Base-by-base conservation (phyloP, 2,888 invertebrate genomes). In the Eupithecia pulchellata region DNA sequence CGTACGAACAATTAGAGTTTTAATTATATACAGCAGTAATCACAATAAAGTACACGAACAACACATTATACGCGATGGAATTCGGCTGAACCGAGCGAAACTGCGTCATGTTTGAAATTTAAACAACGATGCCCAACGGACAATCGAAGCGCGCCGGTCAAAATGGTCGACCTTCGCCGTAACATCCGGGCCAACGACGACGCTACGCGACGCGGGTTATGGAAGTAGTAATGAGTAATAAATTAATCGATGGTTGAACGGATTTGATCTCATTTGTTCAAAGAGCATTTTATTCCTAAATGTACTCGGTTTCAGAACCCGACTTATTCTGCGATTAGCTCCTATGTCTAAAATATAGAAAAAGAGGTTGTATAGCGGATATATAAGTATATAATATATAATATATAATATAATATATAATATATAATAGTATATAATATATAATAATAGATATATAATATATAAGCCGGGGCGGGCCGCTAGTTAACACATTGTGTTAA, bases 21-120 rank as follows among this genome's bases (percentile, higher is more conserved):
- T 30, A 68, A 67, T 61, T n/a, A 25, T 57, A 69, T 25, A 25
- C 57, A 69, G 30, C 32, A 17, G 42, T 55, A 68, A 64, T 66
- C 32, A 63, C 32, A 52, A 66, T 72, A 34, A 69, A 72, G 64
- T 63, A 52, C 64, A 64, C 60, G 52, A 69, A 61, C 58, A 42
- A 20, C 62, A 69, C 58, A 66, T 68, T 58, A 60, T 63, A 66
- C 47, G 25, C 9, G 32, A 20, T 64, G 30, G 34, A 64, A 52
- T 42, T 60, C 0, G 27, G 29, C 27, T 9, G n/a, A 8, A 8
- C 57, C 29, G 29, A 30, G 27, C 29, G 29, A 29, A 29, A 20
- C 57, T 17, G 57, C 29, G 17, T 17, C 17, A 20, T 25, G 57
- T 66, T 66, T 69, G 65, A 66, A 68, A 66, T 63, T 55, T 64